A percentile compares a stretch with the other conserved stretches of the same genome.
Evolutionary conservation across 2,797 vertebrate genomes (phyloP).

Genomic region (Hozukius guyotensis): DNA sequence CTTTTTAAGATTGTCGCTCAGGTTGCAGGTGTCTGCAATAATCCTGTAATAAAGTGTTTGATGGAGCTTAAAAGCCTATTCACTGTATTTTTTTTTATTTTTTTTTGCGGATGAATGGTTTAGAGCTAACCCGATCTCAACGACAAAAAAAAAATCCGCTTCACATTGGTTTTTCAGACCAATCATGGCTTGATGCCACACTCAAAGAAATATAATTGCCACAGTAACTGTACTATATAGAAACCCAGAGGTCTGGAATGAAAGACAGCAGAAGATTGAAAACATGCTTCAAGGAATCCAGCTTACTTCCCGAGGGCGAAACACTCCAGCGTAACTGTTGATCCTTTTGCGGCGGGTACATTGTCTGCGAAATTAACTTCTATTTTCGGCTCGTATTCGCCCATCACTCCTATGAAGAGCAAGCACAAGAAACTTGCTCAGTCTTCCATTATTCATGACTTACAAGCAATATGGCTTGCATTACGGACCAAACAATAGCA

Average conservation of each 20-base stretch:
- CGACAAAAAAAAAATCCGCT: conserved; percentile 28
- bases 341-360: conserved; percentile 92
- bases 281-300: conserved; percentile 74
- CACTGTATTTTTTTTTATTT: not conserved
- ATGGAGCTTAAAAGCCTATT: conserved; percentile 39
- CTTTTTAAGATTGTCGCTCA: conserved; percentile 9
- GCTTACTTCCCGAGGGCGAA: conserved; percentile 98
- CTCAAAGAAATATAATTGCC: conserved; percentile 62
- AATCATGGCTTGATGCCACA: conserved; percentile 32
- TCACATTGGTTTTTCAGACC: conserved; percentile 38
- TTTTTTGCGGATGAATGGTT: conserved; percentile 33
- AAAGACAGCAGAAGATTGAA: conserved; percentile 66
- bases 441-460: conserved; percentile 76
- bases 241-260: conserved; percentile 47
- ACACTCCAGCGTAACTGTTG: conserved; percentile 93
- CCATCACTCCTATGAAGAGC: conserved; percentile 90
- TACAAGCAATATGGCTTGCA: conserved; percentile 64
- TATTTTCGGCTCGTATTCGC: conserved; percentile 99
- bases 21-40: conserved; percentile 28
- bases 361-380: conserved; percentile 97
- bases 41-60: conserved; percentile 41
- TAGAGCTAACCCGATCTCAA: conserved; percentile 26
- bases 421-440: conserved; percentile 65
- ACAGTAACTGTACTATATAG: conserved; percentile 47
- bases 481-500: conserved; percentile 61